Base-by-base conservation (phyloP, 2,888 invertebrate species). In the Adelphocoris suturalis region DNA sequence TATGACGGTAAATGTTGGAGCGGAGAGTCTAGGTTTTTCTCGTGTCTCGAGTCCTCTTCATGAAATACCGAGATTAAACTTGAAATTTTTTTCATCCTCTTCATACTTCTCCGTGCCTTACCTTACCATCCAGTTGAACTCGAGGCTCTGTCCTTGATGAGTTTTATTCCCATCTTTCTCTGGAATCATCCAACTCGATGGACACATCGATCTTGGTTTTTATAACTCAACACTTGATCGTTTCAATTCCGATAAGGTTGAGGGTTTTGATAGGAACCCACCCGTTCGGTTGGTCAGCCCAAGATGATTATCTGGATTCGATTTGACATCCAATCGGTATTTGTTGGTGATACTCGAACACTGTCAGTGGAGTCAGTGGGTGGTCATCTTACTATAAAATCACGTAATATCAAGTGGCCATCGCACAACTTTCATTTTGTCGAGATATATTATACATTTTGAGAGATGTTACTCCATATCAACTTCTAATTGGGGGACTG, bases 1-100 rank as follows among this genome's bases (percentile, higher is more conserved):
- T 78, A 78, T 78, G 78, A 78, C 78, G 78, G 78, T 78, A 78
- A 78, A 78, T 78, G 78, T 46, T 78, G 46, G 16, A 47, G n/a
- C 78, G 37, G 46, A 78, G 78, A 37, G 46, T 78, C 78, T 23
- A 23, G 23, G 68, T 68, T 68, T 68, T 68, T 68, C 68, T 68
- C 68, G 68, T 23, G 23, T 68, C 61, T 61, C 61, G 61, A 61
- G n/a, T 61, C 61, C n/a, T 23, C 13, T 13, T 68, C 68, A 23
- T 68, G 23, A 68, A 68, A 68, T 68, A 68, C 68, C 68, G 68
- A 23, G 68, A 68, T 68, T 68, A 68, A 68, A 68, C 68, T 68
- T 68, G 68, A 52, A 68, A 68, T 23, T 23, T 68, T 68, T 68
- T 23, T 23, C 68, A 68, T 68, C 23, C 68, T 68, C 68, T 68